Base-by-base conservation (phyloP, 2,888 invertebrate species). In the Drosophila colorata region DNA sequence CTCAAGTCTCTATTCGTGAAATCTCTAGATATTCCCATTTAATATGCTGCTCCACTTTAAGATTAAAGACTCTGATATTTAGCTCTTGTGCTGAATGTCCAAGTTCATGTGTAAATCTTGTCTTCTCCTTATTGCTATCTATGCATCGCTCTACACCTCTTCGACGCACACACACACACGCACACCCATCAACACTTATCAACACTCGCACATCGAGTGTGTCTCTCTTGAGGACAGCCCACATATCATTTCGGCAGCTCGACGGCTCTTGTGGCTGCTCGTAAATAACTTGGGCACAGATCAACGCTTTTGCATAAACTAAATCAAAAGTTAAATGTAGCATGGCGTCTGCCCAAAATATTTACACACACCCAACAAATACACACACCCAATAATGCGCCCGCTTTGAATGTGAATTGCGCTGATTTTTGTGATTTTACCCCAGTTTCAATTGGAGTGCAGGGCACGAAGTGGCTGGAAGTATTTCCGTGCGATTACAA, bases 401-500 rank as follows among this genome's bases (percentile, higher is more conserved):
- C 55, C 38, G 59, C 41, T 58, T 40, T 53, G 61, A 61, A 63
- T 60, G 66, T 38, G 69, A 75, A 73, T 65, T 71, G 60, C 67
- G 60, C 58, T 67, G 76, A 75, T 85, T 76, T 85, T 66, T 73
- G 85, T 69, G 77, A 75, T 71, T 87, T 88, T 84, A 88, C 87
- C 90, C 87, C 82, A 87, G 64, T 86, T 88, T 84, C 63, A 72
- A 83, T 74, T 74, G 67, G 70, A 74, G 63, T 69, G 69, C 71
- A 58, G 66, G 52, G 77, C 81, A 71, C 81, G 79, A 74, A 78
- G 80, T 80, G 80, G 70, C 78, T 71, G 69, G 71, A 90, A 89
- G 88, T 88, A 76, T 86, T 88, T 85, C 89, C 87, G 87, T 77
- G 74, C 88, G 81, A 87, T 85, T 85, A 74, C 83, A 86, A 88